Evolutionary conservation across 2,888 invertebrate genomes (phyloP), one percentile per base, ranked within the genome.

Genomic region (Thysanoteuthis rhombus): DNA sequence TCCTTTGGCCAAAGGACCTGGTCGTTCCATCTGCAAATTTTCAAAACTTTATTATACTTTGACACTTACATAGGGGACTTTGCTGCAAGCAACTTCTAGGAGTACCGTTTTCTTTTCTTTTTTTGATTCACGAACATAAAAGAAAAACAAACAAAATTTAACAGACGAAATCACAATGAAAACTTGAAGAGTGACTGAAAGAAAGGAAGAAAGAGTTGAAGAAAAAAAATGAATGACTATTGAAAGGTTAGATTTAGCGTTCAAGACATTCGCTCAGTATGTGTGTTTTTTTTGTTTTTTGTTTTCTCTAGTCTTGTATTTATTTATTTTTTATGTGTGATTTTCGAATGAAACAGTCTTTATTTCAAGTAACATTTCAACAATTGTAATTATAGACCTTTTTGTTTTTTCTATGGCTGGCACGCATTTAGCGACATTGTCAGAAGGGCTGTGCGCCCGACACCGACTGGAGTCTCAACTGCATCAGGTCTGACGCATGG

Each of bases 331-430:
- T 2, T 12, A 32, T 75, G 47, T 58, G 6, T 36, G 36, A 36
- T 75, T 5, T n/a, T n/a, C 19, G 36, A 10, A 75, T 32, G 32
- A n/a, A n/a, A n/a, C n/a, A n/a, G n/a, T 75, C n/a, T n/a, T 75
- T 75, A 75, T 75, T 75, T 75, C 75, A 75, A 75, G n/a, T 75
- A 75, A 75, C n/a, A 75, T 75, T 75, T 75, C n/a, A 75, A 75
- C 75, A 75, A 75, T 75, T n/a, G 19, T 75, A 75, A 75, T 75
- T 75, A 75, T 75, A 75, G 75, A 36, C n/a, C 19, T n/a, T 75
- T 75, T 75, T 75, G 75, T 75, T 75, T 75, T 75, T 75, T 75
- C n/a, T 75, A 16, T 75, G 75, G n/a, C 75, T 75, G 75, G 75
- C n/a, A 36, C n/a, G 75, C n/a, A n/a, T 75, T 36, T 75, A 75